phyloP scores from a whole-genome alignment of 2,888 invertebrate genomes.

The Caenorhabditis sp. region DNA sequence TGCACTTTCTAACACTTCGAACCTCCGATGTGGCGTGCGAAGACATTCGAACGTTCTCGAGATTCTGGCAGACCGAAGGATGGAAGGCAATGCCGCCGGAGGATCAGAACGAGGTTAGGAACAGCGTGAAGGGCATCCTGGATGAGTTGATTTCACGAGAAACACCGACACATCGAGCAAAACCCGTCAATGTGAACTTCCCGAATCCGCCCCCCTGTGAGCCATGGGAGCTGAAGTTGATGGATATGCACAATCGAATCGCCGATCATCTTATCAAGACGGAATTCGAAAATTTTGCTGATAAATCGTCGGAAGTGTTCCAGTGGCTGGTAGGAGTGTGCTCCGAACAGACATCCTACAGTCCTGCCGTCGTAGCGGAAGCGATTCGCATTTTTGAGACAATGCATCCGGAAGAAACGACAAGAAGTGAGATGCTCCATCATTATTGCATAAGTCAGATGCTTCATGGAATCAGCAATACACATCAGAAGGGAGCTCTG shows the following conservation, averaged over 20 bases:
- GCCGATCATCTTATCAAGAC: slow-evolving; percentile 6
- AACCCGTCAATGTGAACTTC: neutral
- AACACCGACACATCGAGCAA: neutral
- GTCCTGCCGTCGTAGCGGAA: neutral
- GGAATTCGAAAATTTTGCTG: slow-evolving; percentile 23
- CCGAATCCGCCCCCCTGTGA: slow-evolving; percentile 15
- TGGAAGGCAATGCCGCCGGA: neutral
- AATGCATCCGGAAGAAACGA: slow-evolving; percentile 26
- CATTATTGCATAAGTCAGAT: slow-evolving; percentile 2
- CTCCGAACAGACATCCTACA: slow-evolving; percentile 27
- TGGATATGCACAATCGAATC: slow-evolving; percentile 33
- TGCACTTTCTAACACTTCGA: too few relatives aligned
- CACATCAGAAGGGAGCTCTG: slow-evolving; percentile 1
- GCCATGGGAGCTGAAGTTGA: slow-evolving; percentile 4
- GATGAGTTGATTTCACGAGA: neutral
- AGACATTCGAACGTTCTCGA: slow-evolving; percentile 22
- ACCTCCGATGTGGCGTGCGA: neutral
- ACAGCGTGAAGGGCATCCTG: neutral
- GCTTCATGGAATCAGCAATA: slow-evolving; percentile 18
- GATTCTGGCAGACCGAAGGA: slow-evolving; percentile 17
- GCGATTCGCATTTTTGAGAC: slow-evolving; percentile 27
- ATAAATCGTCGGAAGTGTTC: slow-evolving; percentile 16
- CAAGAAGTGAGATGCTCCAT: slow-evolving; percentile 5
- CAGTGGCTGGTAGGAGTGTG: slow-evolving; percentile 33
- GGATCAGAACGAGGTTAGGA: slow-evolving; percentile 12